Percentiles rank a stretch among this genome's conserved stretches.
Conservation (phyloP, 2,113 vertebrate genomes). For the Brachyhypopomus gauderio region DNA sequence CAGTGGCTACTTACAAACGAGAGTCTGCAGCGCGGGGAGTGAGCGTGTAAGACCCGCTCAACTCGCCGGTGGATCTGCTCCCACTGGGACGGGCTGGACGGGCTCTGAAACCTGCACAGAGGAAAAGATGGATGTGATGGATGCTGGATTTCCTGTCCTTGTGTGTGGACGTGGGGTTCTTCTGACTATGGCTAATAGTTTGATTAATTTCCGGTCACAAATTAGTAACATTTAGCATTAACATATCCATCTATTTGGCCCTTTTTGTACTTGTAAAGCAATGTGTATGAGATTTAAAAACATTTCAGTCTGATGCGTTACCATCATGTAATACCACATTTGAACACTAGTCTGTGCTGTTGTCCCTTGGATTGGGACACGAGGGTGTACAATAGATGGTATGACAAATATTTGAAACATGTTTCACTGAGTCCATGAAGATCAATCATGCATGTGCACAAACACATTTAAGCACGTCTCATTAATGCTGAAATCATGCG, state of each 20-base stretch:
- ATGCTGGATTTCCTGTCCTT: background rate
- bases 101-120: conserved; percentile 76
- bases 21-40: conserved; percentile 74
- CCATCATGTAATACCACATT: conserved; percentile 25
- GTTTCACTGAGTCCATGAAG: background rate
- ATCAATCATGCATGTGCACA: conserved; percentile 12
- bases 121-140: background rate
- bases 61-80: conserved; percentile 91
- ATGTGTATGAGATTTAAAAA: background rate
- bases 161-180: too few relatives aligned
- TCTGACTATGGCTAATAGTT: too few relatives aligned
- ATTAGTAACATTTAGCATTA: background rate
- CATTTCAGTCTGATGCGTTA: background rate
- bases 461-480: background rate
- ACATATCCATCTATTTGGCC: too few relatives aligned
- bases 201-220: background rate
- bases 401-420: background rate
- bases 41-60: conserved; percentile 86
- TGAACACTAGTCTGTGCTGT: conserved; percentile 76
- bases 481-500: background rate
- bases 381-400: background rate
- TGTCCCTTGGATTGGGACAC: conserved; percentile 48
- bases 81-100: conserved; percentile 77
- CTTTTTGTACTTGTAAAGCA: background rate
- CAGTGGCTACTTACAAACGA: conserved; percentile 74